Evolutionary conservation across 2,888 invertebrate genomes (phyloP), one percentile per base, ranked within the genome.

Genomic region (Hydraecia micacea): DNA sequence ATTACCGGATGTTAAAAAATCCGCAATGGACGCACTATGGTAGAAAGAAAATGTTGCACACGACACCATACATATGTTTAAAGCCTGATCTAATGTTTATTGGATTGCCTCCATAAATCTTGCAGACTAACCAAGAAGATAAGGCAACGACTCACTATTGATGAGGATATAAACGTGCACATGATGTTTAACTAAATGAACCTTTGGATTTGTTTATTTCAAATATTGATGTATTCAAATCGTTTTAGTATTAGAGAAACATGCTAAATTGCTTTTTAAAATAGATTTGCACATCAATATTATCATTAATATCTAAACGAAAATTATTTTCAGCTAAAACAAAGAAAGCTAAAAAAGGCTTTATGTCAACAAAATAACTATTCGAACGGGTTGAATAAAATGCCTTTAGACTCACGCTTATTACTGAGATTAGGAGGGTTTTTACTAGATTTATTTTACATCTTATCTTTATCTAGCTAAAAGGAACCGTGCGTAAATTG

Each of bases 361-460:
- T 74, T 60, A 58, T 58, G 52, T 55, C 77, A 65, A 58, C 60
- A 52, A 86, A 68, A 72, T 77, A 72, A 60, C 73, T 66, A 55
- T 85, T 77, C 66, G 36, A 32, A 55, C 21, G 46, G 70, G 58
- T 77, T 81, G 5, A 68, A 73, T 73, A 73, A 81, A 71, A n/a
- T 86, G 62, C 13, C 39, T 71, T 60, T 49, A 82, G 68, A 69
- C 42, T 73, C 36, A 13, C 9, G 63, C 71, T 68, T 72, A 74
- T 74, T 69, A 28, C 73, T 42, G 4, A 74, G 73, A 77, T 72
- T 74, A 72, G 36, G 39, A 49, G 28, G 42, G 74, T 62, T 82
- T 69, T 66, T 58, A 63, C 71, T 68, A 65, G 60, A 84, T 86
- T 82, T 77, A 74, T 86, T 86, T 82, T 58, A 1, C 52, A 63